Percentiles rank a stretch among this genome's conserved stretches.
Conservation (phyloP, 2,888 invertebrate genomes). For the Anoncus sp. region DNA sequence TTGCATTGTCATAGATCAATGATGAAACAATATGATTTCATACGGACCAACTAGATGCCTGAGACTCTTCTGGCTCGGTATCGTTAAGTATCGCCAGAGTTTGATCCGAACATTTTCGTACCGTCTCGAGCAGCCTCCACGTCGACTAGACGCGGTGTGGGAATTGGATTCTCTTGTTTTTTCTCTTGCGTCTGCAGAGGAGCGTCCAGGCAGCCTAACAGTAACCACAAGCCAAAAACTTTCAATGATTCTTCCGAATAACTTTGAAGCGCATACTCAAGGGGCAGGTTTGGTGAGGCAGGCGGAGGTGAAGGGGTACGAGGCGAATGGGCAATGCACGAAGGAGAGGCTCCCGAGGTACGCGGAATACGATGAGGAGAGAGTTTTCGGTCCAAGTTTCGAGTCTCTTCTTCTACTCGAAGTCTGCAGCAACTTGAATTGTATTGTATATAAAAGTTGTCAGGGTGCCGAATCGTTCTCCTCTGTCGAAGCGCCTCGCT, state of each 20-base stretch:
- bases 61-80: background rate
- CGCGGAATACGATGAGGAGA: slow-evolving; percentile 33
- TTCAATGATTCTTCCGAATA: slow-evolving; percentile 79
- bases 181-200: slow-evolving; percentile 5
- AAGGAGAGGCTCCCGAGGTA: slow-evolving; percentile 11
- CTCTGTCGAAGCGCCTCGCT: background rate
- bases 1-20: slow-evolving; percentile 10
- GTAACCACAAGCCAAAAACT: slow-evolving; percentile 69
- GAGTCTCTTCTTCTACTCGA: slow-evolving; percentile 44
- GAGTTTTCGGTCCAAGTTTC: slow-evolving; percentile 60
- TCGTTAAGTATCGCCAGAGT: background rate
- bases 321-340: slow-evolving; percentile 29
- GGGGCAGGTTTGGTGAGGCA: too few relatives aligned
- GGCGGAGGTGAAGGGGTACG: slow-evolving; percentile 61
- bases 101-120: slow-evolving; percentile 7
- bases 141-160: slow-evolving; percentile 24
- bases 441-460: slow-evolving; percentile 35
- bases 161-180: slow-evolving; percentile 21
- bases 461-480: slow-evolving; percentile 11
- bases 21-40: slow-evolving; percentile 2
- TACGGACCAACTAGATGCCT: background rate
- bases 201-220: slow-evolving; percentile 30
- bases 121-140: slow-evolving; percentile 10
- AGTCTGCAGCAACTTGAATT: slow-evolving; percentile 54
- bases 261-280: slow-evolving; percentile 74